Percentiles rank a stretch among this genome's conserved stretches.
phyloP scores from a whole-genome alignment of 1,140 invertebrate genomes.

The Drosophila sechellia region DNA sequence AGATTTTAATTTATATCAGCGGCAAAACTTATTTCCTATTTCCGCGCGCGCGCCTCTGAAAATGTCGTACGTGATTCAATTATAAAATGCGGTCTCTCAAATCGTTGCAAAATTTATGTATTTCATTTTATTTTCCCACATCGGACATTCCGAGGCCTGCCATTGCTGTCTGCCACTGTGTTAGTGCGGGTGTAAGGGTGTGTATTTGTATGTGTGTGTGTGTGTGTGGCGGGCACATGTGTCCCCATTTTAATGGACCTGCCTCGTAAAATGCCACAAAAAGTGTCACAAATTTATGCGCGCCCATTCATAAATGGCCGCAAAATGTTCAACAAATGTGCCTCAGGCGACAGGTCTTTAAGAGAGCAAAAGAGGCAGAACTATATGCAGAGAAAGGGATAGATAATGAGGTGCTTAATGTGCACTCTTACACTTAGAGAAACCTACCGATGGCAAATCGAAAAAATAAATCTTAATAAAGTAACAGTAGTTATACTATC shows the following conservation, averaged over 20 bases:
- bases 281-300: constrained; percentile 79
- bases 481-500: neutral
- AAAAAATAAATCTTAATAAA: neutral
- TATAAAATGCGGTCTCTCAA: constrained; percentile 84
- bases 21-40: constrained; percentile 81
- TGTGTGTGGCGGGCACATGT: constrained; percentile 59
- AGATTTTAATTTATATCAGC: constrained; percentile 83
- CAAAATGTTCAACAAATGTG: constrained; percentile 60
- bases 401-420: constrained; percentile 27
- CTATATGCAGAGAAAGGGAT: neutral
- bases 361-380: constrained; percentile 6
- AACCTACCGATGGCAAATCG: too few species aligned
- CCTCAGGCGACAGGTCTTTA: constrained; percentile 19
- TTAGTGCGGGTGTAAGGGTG: constrained; percentile 14
- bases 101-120: constrained; percentile 84
- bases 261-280: constrained; percentile 76
- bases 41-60: constrained; percentile 57
- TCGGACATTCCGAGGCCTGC: constrained; percentile 42
- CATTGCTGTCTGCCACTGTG: constrained; percentile 22
- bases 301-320: constrained; percentile 62
- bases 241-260: constrained; percentile 79
- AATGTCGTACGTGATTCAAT: constrained; percentile 84
- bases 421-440: constrained; percentile 7
- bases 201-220: constrained; percentile 13
- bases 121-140: constrained; percentile 81